Base-by-base conservation (phyloP, 1,140 invertebrate species). In the Megalopta genalis region DNA sequence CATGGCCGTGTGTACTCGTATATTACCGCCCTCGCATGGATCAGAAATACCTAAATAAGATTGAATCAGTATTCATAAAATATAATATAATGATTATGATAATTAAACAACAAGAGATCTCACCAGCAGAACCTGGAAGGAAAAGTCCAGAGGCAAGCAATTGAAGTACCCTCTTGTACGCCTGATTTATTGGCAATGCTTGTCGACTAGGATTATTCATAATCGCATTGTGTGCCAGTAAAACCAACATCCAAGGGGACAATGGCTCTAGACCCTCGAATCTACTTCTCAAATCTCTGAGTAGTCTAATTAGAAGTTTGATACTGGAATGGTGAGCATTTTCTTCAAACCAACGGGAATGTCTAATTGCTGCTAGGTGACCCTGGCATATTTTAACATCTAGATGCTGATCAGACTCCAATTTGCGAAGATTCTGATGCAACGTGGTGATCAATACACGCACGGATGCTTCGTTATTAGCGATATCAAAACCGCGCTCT, bases 271-370 rank as follows among this genome's bases (percentile, higher is more conserved):
- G 95, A 6, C 98, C 98, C 84, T 98, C 95, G 93, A 98, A 99
- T 71, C 98, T 94, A 63, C 95, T 95, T 85, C 96, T 95, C 81
- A 99, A 94, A 93, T 99, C 98, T 85, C 98, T 95, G 2, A 99
- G 93, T 25, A 99, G 94, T 18, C 99, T 95, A 83, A 99, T 99
- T 0, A 99, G 92, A 18, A 98, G 97, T 94, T 99, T 99, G 67
- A 99, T 98, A 46, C 98, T 98, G 6, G 98, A 99, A 92, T 99
- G 98, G 91, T 98, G 98, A 9, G 98, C 98, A 92, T 99, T 99
- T 93, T 99, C 98, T 91, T 99, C 99, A 92, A 99, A 99, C 98
- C 99, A 99, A 6, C 98, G 95, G 52, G 97, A 97, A 92, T 99
- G 98, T 75, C 98, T 94, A 63, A 99, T 98, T 1, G 98, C 98